Evolutionary conservation across 2,797 vertebrate species (phyloP).

Genomic region (Triplophysa bombifrons): DNA sequence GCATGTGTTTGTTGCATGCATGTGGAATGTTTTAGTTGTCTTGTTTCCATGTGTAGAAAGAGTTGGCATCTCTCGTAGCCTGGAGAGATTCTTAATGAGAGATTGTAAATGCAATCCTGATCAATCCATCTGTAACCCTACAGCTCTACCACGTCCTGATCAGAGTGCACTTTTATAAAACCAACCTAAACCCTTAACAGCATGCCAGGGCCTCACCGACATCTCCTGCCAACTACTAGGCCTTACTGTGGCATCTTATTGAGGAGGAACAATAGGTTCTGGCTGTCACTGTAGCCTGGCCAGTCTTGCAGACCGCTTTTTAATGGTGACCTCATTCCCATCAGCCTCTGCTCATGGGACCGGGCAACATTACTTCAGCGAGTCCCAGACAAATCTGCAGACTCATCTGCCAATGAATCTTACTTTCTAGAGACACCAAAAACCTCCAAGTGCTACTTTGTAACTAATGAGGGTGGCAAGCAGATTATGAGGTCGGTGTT

Average conservation of each 20-base stretch:
- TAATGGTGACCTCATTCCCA: constrained; percentile 15
- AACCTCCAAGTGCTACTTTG: neutral
- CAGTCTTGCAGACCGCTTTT: constrained; percentile 2
- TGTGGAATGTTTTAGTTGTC: neutral
- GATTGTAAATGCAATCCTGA: constrained; percentile 6
- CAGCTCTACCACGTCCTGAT: neutral
- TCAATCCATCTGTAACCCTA: neutral
- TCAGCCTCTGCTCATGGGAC: neutral
- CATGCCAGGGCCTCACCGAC: constrained; percentile 15
- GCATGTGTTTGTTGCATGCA: neutral
- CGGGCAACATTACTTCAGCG: neutral
- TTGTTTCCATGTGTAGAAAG: too few species aligned
- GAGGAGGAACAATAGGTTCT: constrained; percentile 15
- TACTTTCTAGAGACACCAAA: neutral
- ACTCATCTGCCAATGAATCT: constrained; percentile 5
- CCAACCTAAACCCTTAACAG: constrained; percentile 1
- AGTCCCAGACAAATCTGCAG: neutral
- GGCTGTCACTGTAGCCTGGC: neutral
- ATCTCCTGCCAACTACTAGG: constrained; percentile 21
- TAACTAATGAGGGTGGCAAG: neutral
- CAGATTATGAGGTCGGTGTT: neutral
- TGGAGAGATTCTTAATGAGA: constrained; percentile 16
- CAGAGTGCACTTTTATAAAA: constrained; percentile 24
- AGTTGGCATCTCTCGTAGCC: neutral
- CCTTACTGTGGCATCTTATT: constrained; percentile 25